These are phyloP conservation scores for Eupeodes luniger DNA, from an alignment of 2,888 invertebrate genomes.

Conservation along the genomic window DNA sequence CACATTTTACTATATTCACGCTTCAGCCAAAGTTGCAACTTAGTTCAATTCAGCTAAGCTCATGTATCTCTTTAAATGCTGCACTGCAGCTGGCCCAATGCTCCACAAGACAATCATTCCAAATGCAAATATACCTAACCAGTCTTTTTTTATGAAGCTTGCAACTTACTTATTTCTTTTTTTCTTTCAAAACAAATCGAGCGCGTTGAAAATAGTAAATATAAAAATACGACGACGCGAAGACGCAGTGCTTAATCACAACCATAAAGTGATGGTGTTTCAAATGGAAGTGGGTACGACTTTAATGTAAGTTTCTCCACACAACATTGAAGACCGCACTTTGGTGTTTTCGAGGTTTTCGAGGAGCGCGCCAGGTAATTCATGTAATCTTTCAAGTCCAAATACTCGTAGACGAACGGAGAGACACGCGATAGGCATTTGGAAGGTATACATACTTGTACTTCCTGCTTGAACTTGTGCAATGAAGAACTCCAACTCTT, in stretches of 20 bases:
- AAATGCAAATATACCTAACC: slow-evolving; percentile 42
- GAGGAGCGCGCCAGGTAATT: slow-evolving; percentile 5
- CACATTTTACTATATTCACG: slow-evolving; percentile 29
- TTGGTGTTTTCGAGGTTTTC: neutral
- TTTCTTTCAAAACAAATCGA: slow-evolving; percentile 4
- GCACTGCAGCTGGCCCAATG: slow-evolving; percentile 60
- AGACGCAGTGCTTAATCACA: slow-evolving; percentile 30
- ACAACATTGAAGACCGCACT: slow-evolving; percentile 46
- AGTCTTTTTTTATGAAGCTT: slow-evolving; percentile 47
- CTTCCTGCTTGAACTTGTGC: slow-evolving; percentile 52
- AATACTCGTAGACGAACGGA: slow-evolving; percentile 8
- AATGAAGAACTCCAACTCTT: slow-evolving; percentile 25
- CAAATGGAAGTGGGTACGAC: slow-evolving; percentile 36
- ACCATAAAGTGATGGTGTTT: slow-evolving; percentile 15
- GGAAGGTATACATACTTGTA: neutral
- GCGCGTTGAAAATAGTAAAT: neutral
- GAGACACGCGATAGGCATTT: slow-evolving; percentile 32
- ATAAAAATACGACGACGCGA: neutral
- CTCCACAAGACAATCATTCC: slow-evolving; percentile 50
- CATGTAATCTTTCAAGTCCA: slow-evolving; percentile 40
- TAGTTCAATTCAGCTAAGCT: no score
- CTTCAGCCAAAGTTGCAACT: no score
- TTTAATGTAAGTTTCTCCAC: slow-evolving; percentile 57
- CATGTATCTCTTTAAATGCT: slow-evolving; percentile 9
- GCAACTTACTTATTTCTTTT: neutral